Base-by-base conservation (phyloP, 2,113 vertebrate genomes). In the Elgaria multicarinata region DNA sequence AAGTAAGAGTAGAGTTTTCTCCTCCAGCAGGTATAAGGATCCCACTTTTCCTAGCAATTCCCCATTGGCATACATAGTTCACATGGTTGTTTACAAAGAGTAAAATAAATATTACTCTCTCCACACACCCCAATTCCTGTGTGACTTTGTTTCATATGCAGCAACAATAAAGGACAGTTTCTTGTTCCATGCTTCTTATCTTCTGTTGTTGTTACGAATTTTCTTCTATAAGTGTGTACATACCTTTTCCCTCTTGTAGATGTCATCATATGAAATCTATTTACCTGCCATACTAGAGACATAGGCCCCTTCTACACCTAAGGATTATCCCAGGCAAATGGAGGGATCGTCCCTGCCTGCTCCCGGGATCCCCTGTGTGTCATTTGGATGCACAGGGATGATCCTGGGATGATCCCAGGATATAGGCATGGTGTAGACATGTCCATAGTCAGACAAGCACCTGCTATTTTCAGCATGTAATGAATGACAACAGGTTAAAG, bases 1-100 rank as follows among this genome's bases (percentile, higher is more conserved):
- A 90, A 92, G 93, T 90, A 96, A 93, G 95, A 95, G 78, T 90
- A 93, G 92, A 44, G 93, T 93, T 95, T 95, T 95, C 93, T 96
- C 94, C 90, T 67, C 93, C 74, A 85, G 83, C 89, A 93, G 92
- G 93, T 95, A 95, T 88, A 91, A 42, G 42, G 86, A 88, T 91
- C 92, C 88, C 86, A 91, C 92, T 92, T 94, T 91, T 88, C 89
- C 92, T 90, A 90, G 28, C 69, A 86, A 67, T 95, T 90, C 83
- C 93, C 82, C 78, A 62, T 90, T 90, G 42, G n/a, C 62, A 58
- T 83, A 79, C 16, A 0, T 66, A 91, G 83, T 82, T 89, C 86
- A 7, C 44, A 86, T 18, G 84, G 90, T 89, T 83, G 4, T 88
- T 90, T 88, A 33, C 86, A 90, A 89, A 87, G 84, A 26, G 87